phyloP scores from a whole-genome alignment of 2,113 vertebrate genomes.

The Aegotheles bennettii region DNA sequence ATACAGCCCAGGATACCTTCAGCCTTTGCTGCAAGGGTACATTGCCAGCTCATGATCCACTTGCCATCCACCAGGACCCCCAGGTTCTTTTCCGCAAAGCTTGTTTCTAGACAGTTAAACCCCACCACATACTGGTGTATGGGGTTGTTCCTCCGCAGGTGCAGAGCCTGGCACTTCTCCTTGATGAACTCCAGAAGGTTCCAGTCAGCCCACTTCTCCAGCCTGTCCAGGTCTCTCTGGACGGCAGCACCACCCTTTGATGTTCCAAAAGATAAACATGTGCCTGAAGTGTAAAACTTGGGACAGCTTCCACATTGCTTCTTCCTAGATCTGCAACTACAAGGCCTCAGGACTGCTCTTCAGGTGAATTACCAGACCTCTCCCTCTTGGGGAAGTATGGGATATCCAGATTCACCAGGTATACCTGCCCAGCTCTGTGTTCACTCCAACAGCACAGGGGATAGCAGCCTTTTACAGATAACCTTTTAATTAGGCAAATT shows the following conservation, averaged over 20 bases:
- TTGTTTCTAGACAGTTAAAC: not conserved
- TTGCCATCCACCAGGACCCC: not conserved
- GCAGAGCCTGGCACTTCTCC: not conserved
- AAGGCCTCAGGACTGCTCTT: not conserved
- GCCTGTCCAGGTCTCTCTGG: not conserved
- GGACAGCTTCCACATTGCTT: not conserved
- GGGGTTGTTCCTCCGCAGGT: not conserved
- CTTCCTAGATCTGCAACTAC: not conserved
- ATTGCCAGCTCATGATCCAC: not conserved
- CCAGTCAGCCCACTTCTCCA: not conserved
- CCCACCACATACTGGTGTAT: not conserved
- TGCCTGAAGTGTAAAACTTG: not conserved
- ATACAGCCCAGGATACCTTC: not conserved
- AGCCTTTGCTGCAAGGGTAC: not conserved
- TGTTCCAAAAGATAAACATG: not conserved
- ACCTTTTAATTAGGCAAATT: not conserved
- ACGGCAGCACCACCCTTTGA: not conserved
- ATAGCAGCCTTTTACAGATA: not conserved
- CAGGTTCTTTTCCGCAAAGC: not conserved
- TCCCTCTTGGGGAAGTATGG: not conserved
- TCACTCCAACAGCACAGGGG: not conserved
- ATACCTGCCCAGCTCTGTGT: too few relatives aligned
- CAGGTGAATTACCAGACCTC: not conserved
- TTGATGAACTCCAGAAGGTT: not conserved
- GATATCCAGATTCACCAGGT: not conserved